Percentiles rank a stretch among this genome's conserved stretches.
Conservation (phyloP, 2,797 vertebrate species). For the Mus minutoides region DNA sequence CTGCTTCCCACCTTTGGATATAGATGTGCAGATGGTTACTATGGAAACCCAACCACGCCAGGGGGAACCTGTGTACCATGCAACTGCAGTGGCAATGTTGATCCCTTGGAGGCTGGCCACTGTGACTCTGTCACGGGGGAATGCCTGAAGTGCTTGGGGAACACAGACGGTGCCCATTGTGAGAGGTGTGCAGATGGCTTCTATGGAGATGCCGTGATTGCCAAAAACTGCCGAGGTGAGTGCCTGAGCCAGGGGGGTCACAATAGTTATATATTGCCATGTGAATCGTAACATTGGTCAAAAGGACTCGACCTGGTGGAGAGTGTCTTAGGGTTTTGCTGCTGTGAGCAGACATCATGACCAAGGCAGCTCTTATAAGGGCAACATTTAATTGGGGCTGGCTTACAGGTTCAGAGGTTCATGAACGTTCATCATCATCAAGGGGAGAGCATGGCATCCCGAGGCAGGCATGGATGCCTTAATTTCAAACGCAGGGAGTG, state of each 20-base stretch:
- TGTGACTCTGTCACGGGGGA: conserved; percentile 92
- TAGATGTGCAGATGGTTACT: conserved; percentile 95
- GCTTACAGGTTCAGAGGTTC: neutral
- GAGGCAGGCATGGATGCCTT: neutral
- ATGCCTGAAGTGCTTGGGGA: conserved; percentile 92
- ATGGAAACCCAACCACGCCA: conserved; percentile 91
- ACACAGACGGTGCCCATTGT: conserved; percentile 92
- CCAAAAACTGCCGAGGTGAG: conserved; percentile 93
- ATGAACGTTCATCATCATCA: neutral
- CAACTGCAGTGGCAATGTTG: conserved; percentile 92
- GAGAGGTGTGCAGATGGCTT: conserved; percentile 92
- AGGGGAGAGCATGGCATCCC: neutral
- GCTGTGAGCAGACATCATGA: neutral
- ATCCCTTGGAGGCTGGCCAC: conserved; percentile 87
- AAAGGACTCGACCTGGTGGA: neutral
- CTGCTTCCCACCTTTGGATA: conserved; percentile 59
- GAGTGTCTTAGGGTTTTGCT: neutral
- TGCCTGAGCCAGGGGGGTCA: neutral
- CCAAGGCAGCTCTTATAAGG: neutral
- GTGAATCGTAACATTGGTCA: neutral
- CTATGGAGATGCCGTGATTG: conserved; percentile 92
- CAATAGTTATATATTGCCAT: fast-evolving
- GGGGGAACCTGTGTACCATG: conserved; percentile 91
- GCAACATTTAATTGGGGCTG: neutral
- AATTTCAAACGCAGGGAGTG: neutral